Conservation (phyloP, 2,113 vertebrate species). For the Oophaga pumilio region DNA sequence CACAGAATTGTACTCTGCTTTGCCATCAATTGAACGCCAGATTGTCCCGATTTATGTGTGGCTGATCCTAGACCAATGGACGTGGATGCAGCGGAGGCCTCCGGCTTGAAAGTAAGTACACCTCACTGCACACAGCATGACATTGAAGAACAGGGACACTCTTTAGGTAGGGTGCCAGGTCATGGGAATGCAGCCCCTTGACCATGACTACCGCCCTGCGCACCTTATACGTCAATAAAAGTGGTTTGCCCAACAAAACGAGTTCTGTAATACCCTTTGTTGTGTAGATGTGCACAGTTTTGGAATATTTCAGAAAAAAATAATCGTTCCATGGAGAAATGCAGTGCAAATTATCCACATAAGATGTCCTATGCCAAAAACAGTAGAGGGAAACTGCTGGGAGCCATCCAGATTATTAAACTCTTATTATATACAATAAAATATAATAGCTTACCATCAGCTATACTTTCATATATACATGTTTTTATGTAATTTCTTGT, state of each 20-base stretch:
- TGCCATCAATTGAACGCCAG: too few relatives aligned
- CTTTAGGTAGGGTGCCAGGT: too few relatives aligned
- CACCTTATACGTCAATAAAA: neutral
- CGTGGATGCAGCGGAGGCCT: too few relatives aligned
- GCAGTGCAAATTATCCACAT: neutral
- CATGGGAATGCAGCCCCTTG: too few relatives aligned
- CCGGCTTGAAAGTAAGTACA: too few relatives aligned
- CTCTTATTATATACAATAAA: neutral
- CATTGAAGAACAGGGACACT: too few relatives aligned
- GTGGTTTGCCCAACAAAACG: neutral
- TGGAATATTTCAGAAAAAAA: neutral
- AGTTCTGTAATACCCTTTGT: neutral
- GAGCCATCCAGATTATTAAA: neutral
- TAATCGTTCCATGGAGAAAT: neutral
- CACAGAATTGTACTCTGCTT: too few relatives aligned
- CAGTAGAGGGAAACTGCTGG: neutral
- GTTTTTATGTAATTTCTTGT: neutral
- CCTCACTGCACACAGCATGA: too few relatives aligned
- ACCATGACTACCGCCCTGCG: too few relatives aligned
- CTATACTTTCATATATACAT: neutral
- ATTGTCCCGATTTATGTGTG: too few relatives aligned
- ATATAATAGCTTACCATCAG: constrained; percentile 2
- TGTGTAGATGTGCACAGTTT: neutral
- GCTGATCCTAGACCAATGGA: too few relatives aligned
- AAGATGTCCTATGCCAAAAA: neutral